A percentile compares a stretch with the other conserved stretches of the same genome.
phyloP scores from a whole-genome alignment of 2,113 vertebrate genomes.

The Nanorana parkeri region DNA sequence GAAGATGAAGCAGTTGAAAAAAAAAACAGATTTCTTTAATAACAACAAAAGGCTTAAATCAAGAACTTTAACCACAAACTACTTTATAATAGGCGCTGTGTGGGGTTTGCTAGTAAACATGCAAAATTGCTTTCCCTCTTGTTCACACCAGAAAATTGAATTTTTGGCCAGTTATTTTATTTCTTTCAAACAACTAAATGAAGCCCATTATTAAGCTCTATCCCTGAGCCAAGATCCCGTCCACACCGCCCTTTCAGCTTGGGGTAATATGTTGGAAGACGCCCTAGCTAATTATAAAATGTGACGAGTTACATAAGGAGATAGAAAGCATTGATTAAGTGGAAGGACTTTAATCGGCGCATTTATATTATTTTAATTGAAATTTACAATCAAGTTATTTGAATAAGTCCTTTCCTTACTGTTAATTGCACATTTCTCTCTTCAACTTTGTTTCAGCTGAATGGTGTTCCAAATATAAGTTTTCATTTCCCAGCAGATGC shows the following conservation, averaged over 20 bases:
- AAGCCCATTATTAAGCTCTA: slow-evolving; percentile 29
- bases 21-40: background rate
- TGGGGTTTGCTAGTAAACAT: slow-evolving; percentile 26
- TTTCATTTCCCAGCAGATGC: background rate
- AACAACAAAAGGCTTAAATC: background rate
- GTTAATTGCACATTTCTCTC: background rate
- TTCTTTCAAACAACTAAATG: slow-evolving; percentile 36
- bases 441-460: background rate
- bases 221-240: slow-evolving; percentile 33
- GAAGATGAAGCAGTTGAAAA: too few species aligned
- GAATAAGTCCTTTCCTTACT: background rate
- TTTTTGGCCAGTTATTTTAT: slow-evolving; percentile 33
- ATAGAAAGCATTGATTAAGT: slow-evolving; percentile 43
- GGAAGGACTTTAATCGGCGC: background rate
- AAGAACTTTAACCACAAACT: background rate
- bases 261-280: slow-evolving; percentile 31
- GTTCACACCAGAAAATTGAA: slow-evolving; percentile 16
- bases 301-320: slow-evolving; percentile 34
- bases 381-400: slow-evolving; percentile 18
- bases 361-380: slow-evolving; percentile 32
- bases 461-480: slow-evolving; percentile 36
- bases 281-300: slow-evolving; percentile 37
- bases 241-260: slow-evolving; percentile 44
- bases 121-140: slow-evolving; percentile 14
- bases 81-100: background rate